Base-by-base conservation (phyloP, 2,797 vertebrate genomes). In the Ctenopoma kingsleyae region DNA sequence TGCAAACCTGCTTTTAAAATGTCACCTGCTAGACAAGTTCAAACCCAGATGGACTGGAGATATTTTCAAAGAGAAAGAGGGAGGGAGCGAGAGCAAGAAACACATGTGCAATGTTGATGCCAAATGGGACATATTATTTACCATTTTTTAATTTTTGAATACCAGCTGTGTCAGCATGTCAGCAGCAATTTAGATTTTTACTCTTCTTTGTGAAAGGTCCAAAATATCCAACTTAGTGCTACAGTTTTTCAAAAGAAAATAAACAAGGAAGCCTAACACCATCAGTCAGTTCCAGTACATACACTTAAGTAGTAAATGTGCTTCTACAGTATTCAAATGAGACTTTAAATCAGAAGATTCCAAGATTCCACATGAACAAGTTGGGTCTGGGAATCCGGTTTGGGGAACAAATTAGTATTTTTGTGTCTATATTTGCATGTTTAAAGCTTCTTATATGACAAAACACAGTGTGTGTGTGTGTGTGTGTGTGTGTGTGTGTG, bases 1-100 rank as follows among this genome's bases (percentile, higher is more conserved):
- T 35, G 68, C 76, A 83, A 71, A 79, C 27, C 63, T 76, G 46
- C 72, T 73, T 81, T 87, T 58, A 38, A 87, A 80, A 87, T 79
- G 64, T 78, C 80, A 86, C 71, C 61, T 61, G 57, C 52, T 8
- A 20, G 57, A 61, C 74, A 52, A 59, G 76, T 82, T 80, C 41
- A 71, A 77, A 81, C 78, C 38, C 23, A 48, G 51, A 74, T 32
- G 49, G 78, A 35, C 17, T 8, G 25, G 25, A 58, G 60, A 54
- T 65, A 64, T 78, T 80, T 64, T 50, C 43, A 69, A 17, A 65
- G 30, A 55, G 20, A 40, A 53, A 57, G 46, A 49, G 47, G 16
- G 23, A 47, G 12, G 35, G 51, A 55, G 44, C 19, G n/a, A 43
- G 44, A 38, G 10, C 41, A 35, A 40, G 1, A 38, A 11, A 56